phyloP scores from a whole-genome alignment of 2,888 invertebrate species.

The Spilarctia lutea region DNA sequence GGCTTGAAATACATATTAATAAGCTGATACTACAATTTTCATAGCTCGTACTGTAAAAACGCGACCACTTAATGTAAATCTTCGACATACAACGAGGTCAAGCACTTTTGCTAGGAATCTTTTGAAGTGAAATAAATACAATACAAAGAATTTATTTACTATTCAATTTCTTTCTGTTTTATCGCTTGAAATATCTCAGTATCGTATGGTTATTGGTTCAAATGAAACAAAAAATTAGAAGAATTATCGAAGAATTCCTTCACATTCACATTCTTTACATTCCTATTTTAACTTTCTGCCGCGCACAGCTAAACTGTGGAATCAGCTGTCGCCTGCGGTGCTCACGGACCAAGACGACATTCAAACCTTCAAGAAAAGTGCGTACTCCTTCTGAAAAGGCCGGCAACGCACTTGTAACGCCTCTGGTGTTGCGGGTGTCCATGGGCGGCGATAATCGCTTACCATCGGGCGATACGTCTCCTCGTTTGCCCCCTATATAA shows the following conservation, averaged over 20 bases:
- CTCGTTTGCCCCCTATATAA: no score
- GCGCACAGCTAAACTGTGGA: no score
- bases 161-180: not conserved
- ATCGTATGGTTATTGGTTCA: not conserved
- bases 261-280: not conserved
- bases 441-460: no score
- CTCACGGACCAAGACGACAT: no score
- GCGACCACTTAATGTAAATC: conserved; percentile 7
- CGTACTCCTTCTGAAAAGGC: no score
- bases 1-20: conserved; percentile 15
- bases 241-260: no score
- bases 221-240: not conserved
- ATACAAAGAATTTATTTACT: not conserved
- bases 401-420: no score
- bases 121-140: conserved; percentile 2
- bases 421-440: no score
- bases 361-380: no score
- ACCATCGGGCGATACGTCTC: no score
- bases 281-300: not conserved
- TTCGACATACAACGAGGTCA: conserved; percentile 13
- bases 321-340: no score
- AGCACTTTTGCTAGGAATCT: conserved; percentile 7
- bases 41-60: not conserved
- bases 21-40: conserved; percentile 9
- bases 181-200: no score